Evolutionary conservation across 2,113 vertebrate species (phyloP).

Genomic region (Piprites chloris): DNA sequence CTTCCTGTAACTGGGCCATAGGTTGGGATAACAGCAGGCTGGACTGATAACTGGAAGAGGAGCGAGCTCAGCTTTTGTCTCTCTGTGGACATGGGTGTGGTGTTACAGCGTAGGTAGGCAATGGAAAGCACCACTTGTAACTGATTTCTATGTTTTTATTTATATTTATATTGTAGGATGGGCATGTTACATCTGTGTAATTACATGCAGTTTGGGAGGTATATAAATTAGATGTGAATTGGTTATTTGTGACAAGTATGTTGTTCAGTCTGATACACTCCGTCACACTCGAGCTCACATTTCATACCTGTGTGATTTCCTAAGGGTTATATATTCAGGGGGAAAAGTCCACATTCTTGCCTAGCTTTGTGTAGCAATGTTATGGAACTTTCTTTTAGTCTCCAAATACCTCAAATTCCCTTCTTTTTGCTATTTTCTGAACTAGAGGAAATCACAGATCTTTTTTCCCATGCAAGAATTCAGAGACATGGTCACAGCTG

Average conservation of each 20-base stretch:
- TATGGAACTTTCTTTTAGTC: background rate
- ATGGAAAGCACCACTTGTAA: background rate
- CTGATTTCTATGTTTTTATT: background rate
- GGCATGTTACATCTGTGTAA: too few relatives aligned
- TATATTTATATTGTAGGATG: too few relatives aligned
- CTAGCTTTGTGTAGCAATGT: background rate
- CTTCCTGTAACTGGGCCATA: background rate
- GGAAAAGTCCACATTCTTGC: background rate
- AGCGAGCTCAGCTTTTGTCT: background rate
- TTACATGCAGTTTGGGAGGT: background rate
- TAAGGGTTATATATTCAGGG: accelerated
- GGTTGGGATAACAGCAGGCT: background rate
- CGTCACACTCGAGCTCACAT: background rate
- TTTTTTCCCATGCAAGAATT: background rate
- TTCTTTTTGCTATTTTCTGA: background rate
- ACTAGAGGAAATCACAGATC: background rate
- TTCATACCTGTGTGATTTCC: background rate
- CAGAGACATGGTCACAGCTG: background rate
- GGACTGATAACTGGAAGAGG: background rate
- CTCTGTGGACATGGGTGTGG: background rate
- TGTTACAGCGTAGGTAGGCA: background rate
- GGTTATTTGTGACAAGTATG: background rate
- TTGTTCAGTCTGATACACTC: background rate
- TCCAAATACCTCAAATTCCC: background rate
- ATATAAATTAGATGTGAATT: background rate